A percentile compares a stretch with the other conserved stretches of the same genome.
These are phyloP conservation scores for Phocoena phocoena DNA, from an alignment of 2,113 vertebrate genomes.

Conservation along the genomic window DNA sequence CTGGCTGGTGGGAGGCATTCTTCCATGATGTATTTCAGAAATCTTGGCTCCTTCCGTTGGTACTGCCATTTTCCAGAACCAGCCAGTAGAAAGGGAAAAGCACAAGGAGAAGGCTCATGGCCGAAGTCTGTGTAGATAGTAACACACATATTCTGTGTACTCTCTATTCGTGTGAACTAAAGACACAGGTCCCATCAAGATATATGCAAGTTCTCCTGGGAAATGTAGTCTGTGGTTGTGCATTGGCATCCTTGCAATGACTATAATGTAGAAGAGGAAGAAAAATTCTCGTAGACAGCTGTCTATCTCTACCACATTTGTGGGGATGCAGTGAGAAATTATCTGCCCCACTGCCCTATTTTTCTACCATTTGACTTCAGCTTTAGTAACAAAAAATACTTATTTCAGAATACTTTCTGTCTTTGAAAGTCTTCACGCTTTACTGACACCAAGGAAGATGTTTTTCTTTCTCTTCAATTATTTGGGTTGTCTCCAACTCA, in stretches of 20 bases:
- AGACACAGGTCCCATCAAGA: not conserved
- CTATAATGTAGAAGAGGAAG: not conserved
- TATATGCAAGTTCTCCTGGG: not conserved
- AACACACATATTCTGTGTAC: not conserved
- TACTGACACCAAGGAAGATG: not conserved
- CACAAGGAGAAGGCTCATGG: not conserved
- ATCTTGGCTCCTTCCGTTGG: not conserved
- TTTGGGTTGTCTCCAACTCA: not conserved
- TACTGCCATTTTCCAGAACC: not conserved
- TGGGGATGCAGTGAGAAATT: not conserved
- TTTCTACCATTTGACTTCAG: not conserved
- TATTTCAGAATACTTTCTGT: not conserved
- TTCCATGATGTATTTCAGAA: not conserved
- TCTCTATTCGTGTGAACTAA: not conserved
- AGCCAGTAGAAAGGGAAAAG: not conserved
- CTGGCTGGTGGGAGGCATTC: not conserved
- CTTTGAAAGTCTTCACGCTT: not conserved
- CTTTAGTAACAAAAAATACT: not conserved
- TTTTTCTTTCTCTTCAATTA: not conserved
- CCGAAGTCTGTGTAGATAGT: not conserved
- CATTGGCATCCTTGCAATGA: not conserved
- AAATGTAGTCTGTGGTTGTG: not conserved
- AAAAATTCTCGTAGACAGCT: not conserved
- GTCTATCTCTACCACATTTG: not conserved
- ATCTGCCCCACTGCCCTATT: not conserved